phyloP scores from a whole-genome alignment of 2,797 vertebrate species.

The Gymnothorax reevesii region DNA sequence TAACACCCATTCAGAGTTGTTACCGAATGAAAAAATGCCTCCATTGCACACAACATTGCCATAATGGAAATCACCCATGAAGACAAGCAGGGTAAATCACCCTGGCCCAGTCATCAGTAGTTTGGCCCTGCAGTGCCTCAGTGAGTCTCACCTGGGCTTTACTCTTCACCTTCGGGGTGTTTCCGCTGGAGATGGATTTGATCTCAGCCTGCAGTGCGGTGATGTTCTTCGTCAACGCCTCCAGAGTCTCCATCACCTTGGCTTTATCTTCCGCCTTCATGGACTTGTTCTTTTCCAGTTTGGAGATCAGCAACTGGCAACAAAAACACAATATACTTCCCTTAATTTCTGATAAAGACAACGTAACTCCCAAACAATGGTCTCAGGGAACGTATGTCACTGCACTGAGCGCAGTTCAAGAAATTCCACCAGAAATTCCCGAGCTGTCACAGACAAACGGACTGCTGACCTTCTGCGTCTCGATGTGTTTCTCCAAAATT shows the following conservation, averaged over 20 bases:
- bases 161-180: slow-evolving; percentile 80
- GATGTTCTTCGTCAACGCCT: slow-evolving; percentile 87
- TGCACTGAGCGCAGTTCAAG: background rate
- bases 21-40: background rate
- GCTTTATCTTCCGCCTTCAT: slow-evolving; percentile 94
- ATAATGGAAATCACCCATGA: background rate
- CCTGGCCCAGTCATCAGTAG: background rate
- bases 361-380: background rate
- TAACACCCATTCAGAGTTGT: background rate
- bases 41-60: background rate
- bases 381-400: background rate
- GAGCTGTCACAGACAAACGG: background rate
- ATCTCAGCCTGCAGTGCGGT: slow-evolving; percentile 96
- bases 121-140: background rate
- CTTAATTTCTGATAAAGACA: background rate
- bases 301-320: slow-evolving; percentile 91
- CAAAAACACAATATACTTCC: slow-evolving; percentile 26
- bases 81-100: background rate
- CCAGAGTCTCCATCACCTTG: slow-evolving; percentile 92
- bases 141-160: slow-evolving; percentile 84
- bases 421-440: background rate
- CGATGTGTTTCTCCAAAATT: slow-evolving; percentile 97
- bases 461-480: slow-evolving; percentile 95
- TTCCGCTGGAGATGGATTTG: slow-evolving; percentile 78
- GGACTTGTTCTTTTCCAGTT: slow-evolving; percentile 92